phyloP scores from a whole-genome alignment of 2,888 invertebrate genomes.

The Epinotia demarniana region DNA sequence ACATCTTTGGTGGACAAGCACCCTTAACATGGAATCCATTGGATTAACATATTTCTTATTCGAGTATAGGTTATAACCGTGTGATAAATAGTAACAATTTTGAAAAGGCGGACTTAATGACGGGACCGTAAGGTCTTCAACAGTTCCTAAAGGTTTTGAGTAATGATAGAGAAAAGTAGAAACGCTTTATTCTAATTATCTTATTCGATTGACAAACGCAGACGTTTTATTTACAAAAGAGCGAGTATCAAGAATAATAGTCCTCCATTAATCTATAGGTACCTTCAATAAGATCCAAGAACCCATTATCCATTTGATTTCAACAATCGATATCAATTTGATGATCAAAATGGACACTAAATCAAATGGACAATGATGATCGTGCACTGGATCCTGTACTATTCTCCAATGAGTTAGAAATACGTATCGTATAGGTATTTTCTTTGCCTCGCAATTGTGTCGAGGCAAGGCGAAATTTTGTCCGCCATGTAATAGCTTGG shows the following conservation, averaged over 20 bases:
- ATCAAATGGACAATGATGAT: slow-evolving; percentile 3
- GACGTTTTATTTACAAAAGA: slow-evolving; percentile 77
- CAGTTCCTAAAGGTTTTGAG: background rate
- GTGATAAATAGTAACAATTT: background rate
- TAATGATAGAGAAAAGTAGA: background rate
- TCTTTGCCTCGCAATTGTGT: background rate
- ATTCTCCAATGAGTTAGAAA: background rate
- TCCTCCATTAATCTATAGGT: slow-evolving; percentile 54
- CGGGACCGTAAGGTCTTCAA: background rate
- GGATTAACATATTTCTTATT: slow-evolving; percentile 23
- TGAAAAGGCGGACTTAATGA: slow-evolving; percentile 20
- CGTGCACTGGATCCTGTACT: background rate
- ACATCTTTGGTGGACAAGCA: too few relatives aligned
- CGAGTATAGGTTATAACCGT: background rate
- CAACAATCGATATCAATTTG: background rate
- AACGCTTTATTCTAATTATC: slow-evolving; percentile 40
- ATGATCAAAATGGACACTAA: background rate
- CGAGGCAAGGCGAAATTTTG: too few relatives aligned
- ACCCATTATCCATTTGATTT: background rate
- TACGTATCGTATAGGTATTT: background rate
- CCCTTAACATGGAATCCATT: slow-evolving; percentile 20
- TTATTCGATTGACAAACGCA: slow-evolving; percentile 57
- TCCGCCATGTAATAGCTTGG: too few relatives aligned
- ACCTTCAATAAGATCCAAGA: background rate
- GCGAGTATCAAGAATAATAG: slow-evolving; percentile 79